Evolutionary conservation across 2,797 vertebrate species (phyloP).

Genomic region (Ataeniobius toweri): DNA sequence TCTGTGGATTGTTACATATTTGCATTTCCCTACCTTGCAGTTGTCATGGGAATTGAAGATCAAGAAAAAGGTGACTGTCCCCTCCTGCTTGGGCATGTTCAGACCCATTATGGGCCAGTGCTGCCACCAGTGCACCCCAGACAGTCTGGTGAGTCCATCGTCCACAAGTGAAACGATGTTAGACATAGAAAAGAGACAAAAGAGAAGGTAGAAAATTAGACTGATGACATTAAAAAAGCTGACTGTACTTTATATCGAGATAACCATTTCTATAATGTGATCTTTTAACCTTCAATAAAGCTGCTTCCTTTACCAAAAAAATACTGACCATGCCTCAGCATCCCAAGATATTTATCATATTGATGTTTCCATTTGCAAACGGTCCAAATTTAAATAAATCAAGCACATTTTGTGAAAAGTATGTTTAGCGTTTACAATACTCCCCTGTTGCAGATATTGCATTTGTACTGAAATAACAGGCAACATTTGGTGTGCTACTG

Average conservation of each 20-base stretch:
- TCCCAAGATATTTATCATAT: not conserved
- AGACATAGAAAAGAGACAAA: not conserved
- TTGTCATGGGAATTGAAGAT: slow-evolving; percentile 74
- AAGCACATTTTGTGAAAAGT: not conserved
- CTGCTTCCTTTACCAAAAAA: not conserved
- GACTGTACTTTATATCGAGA: not conserved
- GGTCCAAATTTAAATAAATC: not conserved
- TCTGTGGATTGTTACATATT: slow-evolving; percentile 13
- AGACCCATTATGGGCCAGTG: slow-evolving; percentile 83
- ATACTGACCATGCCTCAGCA: not conserved
- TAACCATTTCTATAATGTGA: not conserved
- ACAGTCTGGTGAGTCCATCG: slow-evolving; percentile 87
- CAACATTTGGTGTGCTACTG: too few species aligned
- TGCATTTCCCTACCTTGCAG: slow-evolving; percentile 48
- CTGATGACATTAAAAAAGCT: not conserved
- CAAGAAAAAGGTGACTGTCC: slow-evolving; percentile 74
- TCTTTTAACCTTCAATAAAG: not conserved
- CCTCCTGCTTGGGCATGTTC: slow-evolving; percentile 82
- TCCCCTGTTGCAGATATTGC: too few species aligned
- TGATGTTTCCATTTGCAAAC: not conserved
- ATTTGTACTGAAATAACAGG: too few species aligned
- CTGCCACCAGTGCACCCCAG: slow-evolving; percentile 90
- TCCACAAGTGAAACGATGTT: not conserved
- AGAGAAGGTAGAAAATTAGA: not conserved
- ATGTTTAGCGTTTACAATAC: too few species aligned